Conservation (phyloP, 1,140 invertebrate species). For the Drosophila kikkawai region DNA sequence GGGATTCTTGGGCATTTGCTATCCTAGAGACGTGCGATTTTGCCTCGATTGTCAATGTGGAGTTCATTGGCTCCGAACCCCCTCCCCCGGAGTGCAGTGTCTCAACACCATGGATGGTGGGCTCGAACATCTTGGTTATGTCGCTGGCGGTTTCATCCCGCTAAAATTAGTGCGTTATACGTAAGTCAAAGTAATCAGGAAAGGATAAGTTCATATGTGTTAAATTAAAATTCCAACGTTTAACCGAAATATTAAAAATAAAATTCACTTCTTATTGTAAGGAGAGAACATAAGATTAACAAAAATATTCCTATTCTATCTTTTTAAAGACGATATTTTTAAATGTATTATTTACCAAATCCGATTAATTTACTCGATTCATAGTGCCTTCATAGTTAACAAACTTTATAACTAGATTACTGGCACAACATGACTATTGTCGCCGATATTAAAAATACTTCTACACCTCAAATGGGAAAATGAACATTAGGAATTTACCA, state of each 20-base stretch:
- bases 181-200: slow-evolving; percentile 30
- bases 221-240: slow-evolving; percentile 27
- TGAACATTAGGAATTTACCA: not conserved
- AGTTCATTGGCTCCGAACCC: slow-evolving; percentile 25
- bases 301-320: slow-evolving; percentile 1
- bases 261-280: slow-evolving; percentile 13
- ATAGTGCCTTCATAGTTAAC: not conserved
- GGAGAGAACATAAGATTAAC: slow-evolving; percentile 8
- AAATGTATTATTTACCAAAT: not conserved
- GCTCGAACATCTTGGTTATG: slow-evolving; percentile 84
- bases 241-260: slow-evolving; percentile 24
- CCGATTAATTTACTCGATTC: no score
- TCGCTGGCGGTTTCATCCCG: slow-evolving; percentile 85
- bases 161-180: slow-evolving; percentile 65
- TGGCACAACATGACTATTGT: not conserved
- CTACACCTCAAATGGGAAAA: not conserved
- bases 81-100: slow-evolving; percentile 34
- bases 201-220: slow-evolving; percentile 6
- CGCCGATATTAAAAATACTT: not conserved
- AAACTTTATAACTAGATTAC: not conserved
- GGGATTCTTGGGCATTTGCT: slow-evolving; percentile 39
- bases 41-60: slow-evolving; percentile 39
- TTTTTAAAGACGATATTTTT: not conserved
- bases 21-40: slow-evolving; percentile 38
- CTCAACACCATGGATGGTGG: slow-evolving; percentile 67